Evolutionary conservation across 2,113 vertebrate species (phyloP).

Genomic region (Alosa alosa): DNA sequence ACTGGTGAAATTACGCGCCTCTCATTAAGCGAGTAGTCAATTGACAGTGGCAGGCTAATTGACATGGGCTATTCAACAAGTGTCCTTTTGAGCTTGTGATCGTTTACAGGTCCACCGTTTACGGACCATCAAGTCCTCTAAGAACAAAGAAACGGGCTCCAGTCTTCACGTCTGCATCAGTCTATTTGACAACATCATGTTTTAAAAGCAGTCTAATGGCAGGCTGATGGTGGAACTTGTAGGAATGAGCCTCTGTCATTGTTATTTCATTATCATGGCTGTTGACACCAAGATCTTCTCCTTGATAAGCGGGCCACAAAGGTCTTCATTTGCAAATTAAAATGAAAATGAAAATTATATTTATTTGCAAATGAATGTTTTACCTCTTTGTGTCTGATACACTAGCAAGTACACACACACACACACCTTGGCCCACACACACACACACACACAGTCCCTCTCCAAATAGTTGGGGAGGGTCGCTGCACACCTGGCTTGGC

Average conservation of each 20-base stretch:
- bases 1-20: neutral
- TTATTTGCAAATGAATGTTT: neutral
- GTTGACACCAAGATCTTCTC: neutral
- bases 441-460: neutral
- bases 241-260: neutral
- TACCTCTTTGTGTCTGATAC: neutral
- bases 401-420: neutral
- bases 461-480: constrained; percentile 11
- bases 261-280: neutral
- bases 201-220: neutral
- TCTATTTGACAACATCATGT: neutral
- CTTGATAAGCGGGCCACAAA: neutral
- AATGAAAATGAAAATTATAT: neutral
- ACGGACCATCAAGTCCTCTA: constrained; percentile 57
- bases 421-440: neutral
- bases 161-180: neutral
- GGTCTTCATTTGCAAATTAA: neutral
- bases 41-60: constrained; percentile 68
- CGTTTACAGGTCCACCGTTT: constrained; percentile 64
- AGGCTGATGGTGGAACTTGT: neutral
- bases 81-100: constrained; percentile 47
- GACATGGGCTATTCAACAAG: constrained; percentile 68
- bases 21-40: constrained; percentile 33
- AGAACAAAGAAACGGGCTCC: constrained; percentile 53
- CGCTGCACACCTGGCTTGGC: constrained; percentile 38